Conservation (phyloP, 2,113 vertebrate species). For the Dipodomys merriami region DNA sequence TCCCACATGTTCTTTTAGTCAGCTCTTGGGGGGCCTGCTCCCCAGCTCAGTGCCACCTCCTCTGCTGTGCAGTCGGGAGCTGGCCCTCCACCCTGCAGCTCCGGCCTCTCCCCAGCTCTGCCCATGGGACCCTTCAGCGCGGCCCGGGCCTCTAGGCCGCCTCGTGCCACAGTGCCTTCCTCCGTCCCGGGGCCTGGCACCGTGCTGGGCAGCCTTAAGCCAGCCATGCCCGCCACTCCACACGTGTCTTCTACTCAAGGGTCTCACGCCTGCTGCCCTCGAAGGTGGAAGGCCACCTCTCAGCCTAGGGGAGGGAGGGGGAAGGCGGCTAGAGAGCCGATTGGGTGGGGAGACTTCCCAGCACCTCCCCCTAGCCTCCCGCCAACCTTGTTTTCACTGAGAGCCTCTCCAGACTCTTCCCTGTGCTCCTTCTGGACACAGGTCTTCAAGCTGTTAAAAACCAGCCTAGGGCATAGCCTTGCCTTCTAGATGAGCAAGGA, state of each 20-base stretch:
- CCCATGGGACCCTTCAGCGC: background rate
- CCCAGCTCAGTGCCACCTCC: background rate
- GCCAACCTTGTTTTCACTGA: background rate
- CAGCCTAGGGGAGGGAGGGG: too few species aligned
- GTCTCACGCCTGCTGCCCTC: background rate
- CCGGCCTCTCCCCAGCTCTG: background rate
- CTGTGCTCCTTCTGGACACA: background rate
- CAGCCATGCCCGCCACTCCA: constrained; percentile 29
- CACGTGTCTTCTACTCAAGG: constrained; percentile 28
- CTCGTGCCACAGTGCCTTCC: constrained; percentile 70
- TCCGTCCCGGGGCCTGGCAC: constrained; percentile 28
- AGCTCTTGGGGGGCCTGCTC: background rate
- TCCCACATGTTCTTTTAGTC: background rate
- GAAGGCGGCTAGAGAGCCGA: background rate
- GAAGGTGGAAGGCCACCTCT: background rate
- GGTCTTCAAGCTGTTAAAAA: constrained; percentile 63
- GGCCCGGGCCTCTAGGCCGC: constrained; percentile 5
- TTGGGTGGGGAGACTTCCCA: background rate
- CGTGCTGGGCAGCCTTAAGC: constrained; percentile 53
- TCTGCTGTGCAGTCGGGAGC: background rate
- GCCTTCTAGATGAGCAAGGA: background rate
- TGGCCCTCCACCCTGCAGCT: background rate
- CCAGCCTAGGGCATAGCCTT: background rate
- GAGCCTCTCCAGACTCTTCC: background rate
- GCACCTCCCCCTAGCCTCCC: background rate